Percentiles rank a stretch among this genome's conserved stretches.
Evolutionary conservation across 2,113 vertebrate species (phyloP).

Genomic region (Tringa solitaria): DNA sequence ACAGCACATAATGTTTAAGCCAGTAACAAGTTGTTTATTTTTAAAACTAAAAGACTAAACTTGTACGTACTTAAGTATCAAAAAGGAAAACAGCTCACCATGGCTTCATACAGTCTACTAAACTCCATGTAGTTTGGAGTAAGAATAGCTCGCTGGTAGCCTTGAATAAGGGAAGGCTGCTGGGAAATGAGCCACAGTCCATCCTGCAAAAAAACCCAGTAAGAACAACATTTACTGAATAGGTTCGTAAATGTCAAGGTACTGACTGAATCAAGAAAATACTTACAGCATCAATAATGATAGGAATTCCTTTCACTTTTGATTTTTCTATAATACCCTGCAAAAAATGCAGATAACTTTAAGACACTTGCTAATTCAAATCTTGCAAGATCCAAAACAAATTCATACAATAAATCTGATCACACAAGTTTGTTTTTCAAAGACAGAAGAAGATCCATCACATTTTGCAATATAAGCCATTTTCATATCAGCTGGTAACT

Average conservation of each 20-base stretch:
- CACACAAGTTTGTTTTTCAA: background rate
- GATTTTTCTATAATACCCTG: slow-evolving; percentile 92
- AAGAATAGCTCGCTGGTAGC: slow-evolving; percentile 88
- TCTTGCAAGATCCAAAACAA: background rate
- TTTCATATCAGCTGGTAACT: background rate
- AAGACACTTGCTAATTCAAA: background rate
- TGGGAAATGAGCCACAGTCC: slow-evolving; percentile 93
- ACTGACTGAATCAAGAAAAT: slow-evolving; percentile 14
- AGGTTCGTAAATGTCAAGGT: background rate
- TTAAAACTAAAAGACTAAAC: background rate
- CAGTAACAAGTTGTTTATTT: background rate
- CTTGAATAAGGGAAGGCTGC: slow-evolving; percentile 89
- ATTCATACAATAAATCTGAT: background rate
- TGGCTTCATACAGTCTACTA: slow-evolving; percentile 86
- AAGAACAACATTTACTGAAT: background rate
- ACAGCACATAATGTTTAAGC: background rate
- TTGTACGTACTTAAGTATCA: background rate
- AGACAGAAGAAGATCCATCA: background rate
- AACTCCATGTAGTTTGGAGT: slow-evolving; percentile 97
- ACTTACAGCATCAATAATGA: slow-evolving; percentile 96
- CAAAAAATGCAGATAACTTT: background rate
- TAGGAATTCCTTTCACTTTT: slow-evolving; percentile 86
- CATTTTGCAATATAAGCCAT: background rate
- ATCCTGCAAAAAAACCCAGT: slow-evolving; percentile 76
- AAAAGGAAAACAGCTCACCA: slow-evolving; percentile 78